Conservation (phyloP, 1,140 invertebrate species). For the Drosophila repleta region DNA sequence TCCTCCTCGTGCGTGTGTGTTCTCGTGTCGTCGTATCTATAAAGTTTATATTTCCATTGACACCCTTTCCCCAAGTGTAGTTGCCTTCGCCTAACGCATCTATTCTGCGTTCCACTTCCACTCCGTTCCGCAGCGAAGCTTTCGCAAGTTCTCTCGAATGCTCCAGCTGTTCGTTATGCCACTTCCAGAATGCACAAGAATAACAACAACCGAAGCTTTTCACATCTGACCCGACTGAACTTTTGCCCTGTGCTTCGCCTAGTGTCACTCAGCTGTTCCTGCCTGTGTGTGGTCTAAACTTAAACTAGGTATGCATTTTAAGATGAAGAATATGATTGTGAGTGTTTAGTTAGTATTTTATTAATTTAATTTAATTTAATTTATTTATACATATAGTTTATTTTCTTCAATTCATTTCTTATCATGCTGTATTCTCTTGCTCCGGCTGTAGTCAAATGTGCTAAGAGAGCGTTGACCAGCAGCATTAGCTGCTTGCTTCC, state of each 20-base stretch:
- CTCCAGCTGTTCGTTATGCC: slow-evolving; percentile 38
- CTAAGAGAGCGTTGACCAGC: slow-evolving; percentile 36
- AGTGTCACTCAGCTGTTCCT: slow-evolving; percentile 55
- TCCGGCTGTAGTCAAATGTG: background rate
- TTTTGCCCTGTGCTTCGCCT: slow-evolving; percentile 18
- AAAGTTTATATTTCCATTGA: slow-evolving; percentile 75
- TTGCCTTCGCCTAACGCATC: slow-evolving; percentile 1
- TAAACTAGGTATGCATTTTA: no score
- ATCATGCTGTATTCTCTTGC: slow-evolving; percentile 1
- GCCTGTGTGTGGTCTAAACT: no score
- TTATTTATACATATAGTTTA: background rate
- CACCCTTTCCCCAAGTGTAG: slow-evolving; percentile 60
- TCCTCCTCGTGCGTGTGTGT: slow-evolving; percentile 25
- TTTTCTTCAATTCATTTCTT: background rate
- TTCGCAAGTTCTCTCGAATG: slow-evolving; percentile 9
- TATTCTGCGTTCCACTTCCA: slow-evolving; percentile 21
- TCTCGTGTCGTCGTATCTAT: slow-evolving; percentile 64
- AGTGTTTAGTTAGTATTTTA: background rate
- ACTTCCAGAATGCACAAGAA: slow-evolving; percentile 40
- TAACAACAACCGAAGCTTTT: slow-evolving; percentile 43
- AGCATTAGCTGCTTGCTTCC: slow-evolving; percentile 39
- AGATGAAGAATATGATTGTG: background rate
- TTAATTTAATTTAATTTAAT: background rate
- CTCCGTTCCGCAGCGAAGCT: slow-evolving; percentile 15
- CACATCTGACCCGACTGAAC: slow-evolving; percentile 12